These are phyloP conservation scores for Berghia stephanieae DNA, from an alignment of 1,140 invertebrate species.

Conservation along the genomic window DNA sequence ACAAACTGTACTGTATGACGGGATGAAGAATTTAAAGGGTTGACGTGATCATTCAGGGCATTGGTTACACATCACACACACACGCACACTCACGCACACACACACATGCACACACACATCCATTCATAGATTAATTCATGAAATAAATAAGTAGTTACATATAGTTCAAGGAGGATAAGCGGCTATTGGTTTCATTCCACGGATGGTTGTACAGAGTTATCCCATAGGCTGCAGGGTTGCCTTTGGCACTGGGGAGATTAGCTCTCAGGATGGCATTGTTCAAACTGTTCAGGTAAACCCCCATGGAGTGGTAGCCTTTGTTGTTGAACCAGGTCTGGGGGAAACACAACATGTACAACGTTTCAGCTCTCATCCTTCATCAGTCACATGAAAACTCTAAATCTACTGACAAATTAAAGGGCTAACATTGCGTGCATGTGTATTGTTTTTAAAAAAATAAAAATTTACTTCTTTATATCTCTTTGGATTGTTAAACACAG, in stretches of 20 bases:
- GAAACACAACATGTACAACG: background rate
- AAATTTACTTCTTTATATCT: too few species aligned
- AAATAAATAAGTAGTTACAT: constrained; percentile 54
- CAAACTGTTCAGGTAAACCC: constrained; percentile 78
- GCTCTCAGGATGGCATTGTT: constrained; percentile 75
- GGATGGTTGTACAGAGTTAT: constrained; percentile 76
- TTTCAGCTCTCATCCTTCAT: too few species aligned
- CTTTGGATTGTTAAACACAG: too few species aligned
- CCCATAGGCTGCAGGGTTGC: constrained; percentile 75
- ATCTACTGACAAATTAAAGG: too few species aligned
- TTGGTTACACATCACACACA: too few species aligned
- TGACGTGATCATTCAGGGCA: too few species aligned
- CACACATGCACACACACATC: background rate
- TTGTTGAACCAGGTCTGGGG: constrained; percentile 86
- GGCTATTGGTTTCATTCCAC: constrained; percentile 72
- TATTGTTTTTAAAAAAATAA: too few species aligned
- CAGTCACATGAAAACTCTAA: too few species aligned
- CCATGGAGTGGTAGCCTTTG: constrained; percentile 82
- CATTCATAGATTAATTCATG: background rate
- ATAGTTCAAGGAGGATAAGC: constrained; percentile 63
- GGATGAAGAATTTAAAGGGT: too few species aligned
- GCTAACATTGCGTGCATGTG: too few species aligned
- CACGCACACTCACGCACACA: background rate
- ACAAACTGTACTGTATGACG: too few species aligned
- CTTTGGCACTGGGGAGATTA: constrained; percentile 66